These are phyloP conservation scores for Larimichthys polyactis DNA, from an alignment of 2,113 vertebrate species.

Conservation along the genomic window DNA sequence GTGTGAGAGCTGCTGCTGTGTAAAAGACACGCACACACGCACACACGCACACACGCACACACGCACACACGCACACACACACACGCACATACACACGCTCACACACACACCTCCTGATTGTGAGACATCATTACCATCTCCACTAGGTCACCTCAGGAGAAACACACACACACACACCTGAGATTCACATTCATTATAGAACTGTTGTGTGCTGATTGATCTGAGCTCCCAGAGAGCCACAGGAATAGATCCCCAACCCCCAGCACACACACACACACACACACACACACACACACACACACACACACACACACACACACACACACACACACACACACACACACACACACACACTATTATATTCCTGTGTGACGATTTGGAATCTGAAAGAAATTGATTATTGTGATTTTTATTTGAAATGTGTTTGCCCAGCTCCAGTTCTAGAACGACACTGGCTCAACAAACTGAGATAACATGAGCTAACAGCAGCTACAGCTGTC, in stretches of 20 bases:
- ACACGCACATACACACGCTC: no score
- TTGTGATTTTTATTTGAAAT: no score
- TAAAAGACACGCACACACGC: background rate
- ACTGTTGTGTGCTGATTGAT: conserved; percentile 6
- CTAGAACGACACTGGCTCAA: no score
- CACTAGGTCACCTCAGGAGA: background rate
- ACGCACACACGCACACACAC: background rate
- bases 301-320: background rate
- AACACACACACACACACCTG: conserved; percentile 1
- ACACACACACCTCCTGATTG: background rate
- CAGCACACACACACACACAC: background rate
- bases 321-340: conserved; percentile 2
- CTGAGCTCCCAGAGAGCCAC: background rate
- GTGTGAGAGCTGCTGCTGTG: background rate
- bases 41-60: background rate
- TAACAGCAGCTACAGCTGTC: no score
- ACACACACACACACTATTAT: background rate
- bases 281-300: background rate
- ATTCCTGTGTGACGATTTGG: no score
- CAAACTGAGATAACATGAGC: no score
- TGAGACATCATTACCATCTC: background rate
- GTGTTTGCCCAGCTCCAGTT: no score
- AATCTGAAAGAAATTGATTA: no score
- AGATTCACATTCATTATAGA: background rate
- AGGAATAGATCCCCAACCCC: background rate